Evolutionary conservation across 2,888 invertebrate genomes (phyloP), one percentile per base, ranked within the genome.

Genomic region (Leptinotarsa peninsularis): DNA sequence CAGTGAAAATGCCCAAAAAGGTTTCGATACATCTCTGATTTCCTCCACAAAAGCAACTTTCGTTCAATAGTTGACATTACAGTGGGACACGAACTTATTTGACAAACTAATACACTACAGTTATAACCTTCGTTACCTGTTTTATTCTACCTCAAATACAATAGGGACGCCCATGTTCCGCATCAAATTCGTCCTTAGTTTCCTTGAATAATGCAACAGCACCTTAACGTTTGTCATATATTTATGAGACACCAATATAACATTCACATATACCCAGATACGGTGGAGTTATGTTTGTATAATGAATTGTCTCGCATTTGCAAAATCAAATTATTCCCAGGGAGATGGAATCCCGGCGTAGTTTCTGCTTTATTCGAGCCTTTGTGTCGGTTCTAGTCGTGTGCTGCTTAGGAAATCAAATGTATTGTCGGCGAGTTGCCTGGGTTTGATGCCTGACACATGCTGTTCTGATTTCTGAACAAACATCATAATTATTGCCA

Each of bases 331-430:
- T 79, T 79, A 79, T 76, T 76, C 76, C 70, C 58, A 72, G 68
- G 71, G 74, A 76, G 77, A 76, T 77, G 77, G 72, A 79, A 79
- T 79, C 75, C 75, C 71, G 72, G 56, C 76, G 78, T 52, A 71
- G 78, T 76, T 78, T 73, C 74, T 76, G 77, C 74, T 74, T 79
- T 77, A 79, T 79, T 79, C 74, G 67, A 66, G 63, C 67, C 77
- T 77, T 77, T 79, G 79, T 77, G 74, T 67, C 27, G 67, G 49
- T 18, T 50, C 68, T 67, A 74, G 75, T 60, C 74, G 76, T 76
- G 74, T 81, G 74, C 78, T 79, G 79, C 79, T 82, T 79, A 79
- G 81, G 83, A 83, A 83, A 82, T 82, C 83, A 80, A 81, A 79
- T 76, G 71, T 79, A 82, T 83, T 83, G 82, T 83, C 76, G 75